Conservation (phyloP, 2,113 vertebrate genomes). For the Passer domesticus region DNA sequence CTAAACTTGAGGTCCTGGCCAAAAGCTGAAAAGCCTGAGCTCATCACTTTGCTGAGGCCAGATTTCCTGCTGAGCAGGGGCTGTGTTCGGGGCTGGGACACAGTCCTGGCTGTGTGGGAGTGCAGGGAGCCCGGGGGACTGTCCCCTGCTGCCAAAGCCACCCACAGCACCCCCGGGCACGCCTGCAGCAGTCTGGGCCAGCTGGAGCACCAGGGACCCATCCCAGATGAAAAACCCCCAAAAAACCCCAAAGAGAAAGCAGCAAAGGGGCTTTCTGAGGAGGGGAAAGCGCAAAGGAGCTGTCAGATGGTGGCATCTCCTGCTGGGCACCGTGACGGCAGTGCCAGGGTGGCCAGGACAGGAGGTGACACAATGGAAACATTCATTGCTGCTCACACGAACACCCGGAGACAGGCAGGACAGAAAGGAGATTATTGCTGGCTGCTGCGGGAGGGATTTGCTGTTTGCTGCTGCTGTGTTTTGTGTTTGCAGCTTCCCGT, state of each 20-base stretch:
- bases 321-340: neutral
- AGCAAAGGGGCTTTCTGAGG: neutral
- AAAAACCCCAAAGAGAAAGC: neutral
- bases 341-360: neutral
- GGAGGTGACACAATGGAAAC: slow-evolving; percentile 49
- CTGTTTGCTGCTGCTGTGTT: slow-evolving; percentile 40
- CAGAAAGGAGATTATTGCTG: slow-evolving; percentile 48
- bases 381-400: neutral
- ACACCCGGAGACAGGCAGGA: neutral
- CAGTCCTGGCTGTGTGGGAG: neutral
- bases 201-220: neutral
- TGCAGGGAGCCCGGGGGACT: neutral
- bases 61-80: neutral
- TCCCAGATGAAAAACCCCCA: neutral
- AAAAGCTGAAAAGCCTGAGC: neutral
- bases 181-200: fast-evolving
- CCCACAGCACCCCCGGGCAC: neutral
- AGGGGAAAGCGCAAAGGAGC: neutral
- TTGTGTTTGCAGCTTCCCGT: slow-evolving; percentile 17
- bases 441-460: slow-evolving; percentile 28
- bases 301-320: neutral
- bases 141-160: neutral
- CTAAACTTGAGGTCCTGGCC: neutral
- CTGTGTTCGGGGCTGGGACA: neutral
- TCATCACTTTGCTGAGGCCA: neutral